A percentile compares a stretch with the other conserved stretches of the same genome.
Evolutionary conservation across 23 tunicate genomes (phyloP).

Genomic region (Phallusia fumigata): DNA sequence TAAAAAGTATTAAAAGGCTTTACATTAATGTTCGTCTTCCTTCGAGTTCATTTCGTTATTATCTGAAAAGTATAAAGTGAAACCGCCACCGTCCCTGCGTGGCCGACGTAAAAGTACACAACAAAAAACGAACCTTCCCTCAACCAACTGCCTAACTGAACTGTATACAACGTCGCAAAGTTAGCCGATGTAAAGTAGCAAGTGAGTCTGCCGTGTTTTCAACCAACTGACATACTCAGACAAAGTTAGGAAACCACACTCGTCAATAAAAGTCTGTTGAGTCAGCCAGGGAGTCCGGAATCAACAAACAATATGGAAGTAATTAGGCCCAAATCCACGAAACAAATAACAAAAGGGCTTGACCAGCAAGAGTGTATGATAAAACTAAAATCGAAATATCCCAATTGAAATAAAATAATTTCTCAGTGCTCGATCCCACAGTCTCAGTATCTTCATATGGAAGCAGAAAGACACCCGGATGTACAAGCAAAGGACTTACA

Average conservation of each 20-base stretch:
- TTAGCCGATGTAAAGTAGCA: not conserved
- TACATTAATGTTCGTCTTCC: not conserved
- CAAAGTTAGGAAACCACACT: not conserved
- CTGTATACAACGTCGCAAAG: not conserved
- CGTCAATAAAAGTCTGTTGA: not conserved
- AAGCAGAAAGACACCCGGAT: not conserved
- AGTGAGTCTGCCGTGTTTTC: conserved; percentile 10
- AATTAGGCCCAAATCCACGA: not conserved
- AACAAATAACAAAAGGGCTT: not conserved
- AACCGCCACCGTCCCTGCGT: not conserved
- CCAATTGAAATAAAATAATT: not conserved
- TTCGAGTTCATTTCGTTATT: not conserved
- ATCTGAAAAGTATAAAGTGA: not conserved
- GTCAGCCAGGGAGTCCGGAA: not conserved
- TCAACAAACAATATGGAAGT: not conserved
- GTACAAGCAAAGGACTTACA: not conserved
- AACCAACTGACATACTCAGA: not conserved
- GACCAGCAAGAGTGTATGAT: not conserved
- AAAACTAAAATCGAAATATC: not conserved
- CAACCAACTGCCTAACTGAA: not conserved
- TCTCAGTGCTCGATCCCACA: not conserved
- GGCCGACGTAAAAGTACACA: not conserved
- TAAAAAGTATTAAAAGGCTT: too few relatives aligned
- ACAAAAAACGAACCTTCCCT: not conserved
- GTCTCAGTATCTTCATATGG: not conserved